A percentile compares a stretch with the other conserved stretches of the same genome.
Conservation (phyloP, 2,888 invertebrate species). For the Sarcophaga subvicina region DNA sequence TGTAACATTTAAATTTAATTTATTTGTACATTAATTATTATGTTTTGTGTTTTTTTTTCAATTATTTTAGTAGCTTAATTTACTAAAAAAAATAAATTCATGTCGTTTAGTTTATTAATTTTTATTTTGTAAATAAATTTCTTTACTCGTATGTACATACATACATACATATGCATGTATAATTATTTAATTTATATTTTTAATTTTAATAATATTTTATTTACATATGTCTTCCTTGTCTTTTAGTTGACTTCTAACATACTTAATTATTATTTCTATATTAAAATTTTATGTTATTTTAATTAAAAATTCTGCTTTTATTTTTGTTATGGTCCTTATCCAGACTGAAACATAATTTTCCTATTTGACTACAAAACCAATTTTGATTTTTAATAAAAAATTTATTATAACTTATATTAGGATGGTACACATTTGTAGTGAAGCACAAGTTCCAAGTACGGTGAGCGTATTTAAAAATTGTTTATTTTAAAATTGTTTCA, state of each 20-base stretch:
- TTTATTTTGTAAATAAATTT: not conserved
- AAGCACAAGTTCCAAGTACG: no score
- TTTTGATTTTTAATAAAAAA: not conserved
- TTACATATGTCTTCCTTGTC: conserved; percentile 20
- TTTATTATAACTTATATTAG: not conserved
- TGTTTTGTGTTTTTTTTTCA: not conserved
- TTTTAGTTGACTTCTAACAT: not conserved
- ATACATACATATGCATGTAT: not conserved
- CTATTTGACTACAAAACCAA: not conserved
- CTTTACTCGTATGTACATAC: no score
- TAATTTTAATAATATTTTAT: not conserved
- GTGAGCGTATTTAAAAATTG: no score
- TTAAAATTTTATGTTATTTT: not conserved
- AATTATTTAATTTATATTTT: not conserved
- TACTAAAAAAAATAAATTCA: conserved; percentile 49
- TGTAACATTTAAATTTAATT: conserved; percentile 8
- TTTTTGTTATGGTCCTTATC: conserved; percentile 61
- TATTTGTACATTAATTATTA: conserved; percentile 42
- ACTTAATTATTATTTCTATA: no score
- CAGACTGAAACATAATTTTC: conserved; percentile 46
- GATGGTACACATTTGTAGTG: not conserved
- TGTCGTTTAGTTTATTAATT: conserved; percentile 25
- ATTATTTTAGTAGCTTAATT: conserved; percentile 16
- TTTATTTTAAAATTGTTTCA: no score
- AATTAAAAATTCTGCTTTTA: conserved; percentile 6